Conservation (phyloP, 1,140 invertebrate species). For the Myzus persicae region DNA sequence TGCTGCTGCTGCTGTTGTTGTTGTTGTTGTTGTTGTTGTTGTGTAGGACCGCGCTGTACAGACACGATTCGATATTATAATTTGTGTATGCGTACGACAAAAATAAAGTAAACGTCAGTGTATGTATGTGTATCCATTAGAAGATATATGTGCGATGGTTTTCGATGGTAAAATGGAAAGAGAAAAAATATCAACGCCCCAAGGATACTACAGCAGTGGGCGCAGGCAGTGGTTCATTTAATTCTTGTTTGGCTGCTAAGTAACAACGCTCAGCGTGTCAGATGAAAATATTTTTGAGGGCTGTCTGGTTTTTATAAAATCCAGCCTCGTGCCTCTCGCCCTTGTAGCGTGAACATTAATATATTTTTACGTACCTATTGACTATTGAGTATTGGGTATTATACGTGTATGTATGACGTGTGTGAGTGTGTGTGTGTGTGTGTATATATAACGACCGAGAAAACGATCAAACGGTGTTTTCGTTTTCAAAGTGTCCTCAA, state of each 20-base stretch:
- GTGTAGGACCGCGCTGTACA: background rate
- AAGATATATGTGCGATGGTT: background rate
- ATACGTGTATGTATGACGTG: too few species aligned
- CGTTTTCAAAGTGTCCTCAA: background rate
- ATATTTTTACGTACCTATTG: too few species aligned
- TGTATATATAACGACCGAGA: background rate
- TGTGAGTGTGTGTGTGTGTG: background rate
- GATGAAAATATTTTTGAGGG: background rate
- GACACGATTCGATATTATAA: background rate
- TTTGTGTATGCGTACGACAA: background rate
- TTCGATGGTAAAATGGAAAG: background rate
- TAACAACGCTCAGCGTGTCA: background rate
- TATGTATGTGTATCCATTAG: background rate
- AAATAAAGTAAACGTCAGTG: background rate
- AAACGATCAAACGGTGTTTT: slow-evolving; percentile 17
- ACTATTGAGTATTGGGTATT: background rate
- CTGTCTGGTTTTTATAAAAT: background rate
- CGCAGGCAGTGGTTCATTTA: background rate
- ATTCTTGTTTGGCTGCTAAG: slow-evolving; percentile 12
- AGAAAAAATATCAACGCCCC: background rate
- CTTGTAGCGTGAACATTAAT: background rate
- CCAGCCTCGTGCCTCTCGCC: background rate
- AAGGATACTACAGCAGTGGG: background rate
- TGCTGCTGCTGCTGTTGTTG: background rate
- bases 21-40: background rate